Base-by-base conservation (phyloP, 2,797 vertebrate genomes). In the Chrysocyon brachyurus region DNA sequence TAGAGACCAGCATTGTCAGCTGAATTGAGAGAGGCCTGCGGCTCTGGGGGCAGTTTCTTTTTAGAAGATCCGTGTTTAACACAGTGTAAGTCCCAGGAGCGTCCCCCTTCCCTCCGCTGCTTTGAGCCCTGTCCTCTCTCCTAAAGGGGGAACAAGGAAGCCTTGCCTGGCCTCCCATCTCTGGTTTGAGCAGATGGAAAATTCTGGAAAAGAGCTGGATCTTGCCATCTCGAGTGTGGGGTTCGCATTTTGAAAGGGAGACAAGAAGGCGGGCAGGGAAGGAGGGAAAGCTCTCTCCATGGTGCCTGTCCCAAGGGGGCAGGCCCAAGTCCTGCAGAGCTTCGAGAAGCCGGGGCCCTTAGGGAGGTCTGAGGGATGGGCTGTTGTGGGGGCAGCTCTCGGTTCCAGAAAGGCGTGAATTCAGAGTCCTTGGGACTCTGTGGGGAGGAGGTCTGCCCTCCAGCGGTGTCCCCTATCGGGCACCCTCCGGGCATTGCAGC, bases 351-450 rank as follows among this genome's bases (percentile, higher is more conserved):
- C 0, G 12, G n/a, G n/a, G 10, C 4, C 68, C 33, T 70, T 15
- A 5, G 31, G 72, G 31, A 5, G 8, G 4, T 17, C 28, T 21
- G 36, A 28, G 59, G 57, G 75, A 17, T 17, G 12, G 24, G 36
- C 2, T 31, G 5, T 1, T 2, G 9, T 12, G 7, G 46, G 36
- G n/a, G 24, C 2, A 5, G 2, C 0, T 1, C n/a, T 2, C 24
- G 15, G 33, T 73, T 61, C 56, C 17, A 16, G 86, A 70, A 59
- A 78, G 66, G 81, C 17, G 12, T 4, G 54, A 49, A 12, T 12
- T 14, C 5, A 36, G 28, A 33, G 22, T 33, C n/a, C 12, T 22
- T 4, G 64, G 46, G 12, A 26, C 22, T 6, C n/a, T 0, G 6
- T 12, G 0, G n/a, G 17, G 46, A 52, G 56, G 77, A 26, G 5